Evolutionary conservation across 2,888 invertebrate genomes (phyloP), one percentile per base, ranked within the genome.

Genomic region (Drosophila pseudotalamancana): DNA sequence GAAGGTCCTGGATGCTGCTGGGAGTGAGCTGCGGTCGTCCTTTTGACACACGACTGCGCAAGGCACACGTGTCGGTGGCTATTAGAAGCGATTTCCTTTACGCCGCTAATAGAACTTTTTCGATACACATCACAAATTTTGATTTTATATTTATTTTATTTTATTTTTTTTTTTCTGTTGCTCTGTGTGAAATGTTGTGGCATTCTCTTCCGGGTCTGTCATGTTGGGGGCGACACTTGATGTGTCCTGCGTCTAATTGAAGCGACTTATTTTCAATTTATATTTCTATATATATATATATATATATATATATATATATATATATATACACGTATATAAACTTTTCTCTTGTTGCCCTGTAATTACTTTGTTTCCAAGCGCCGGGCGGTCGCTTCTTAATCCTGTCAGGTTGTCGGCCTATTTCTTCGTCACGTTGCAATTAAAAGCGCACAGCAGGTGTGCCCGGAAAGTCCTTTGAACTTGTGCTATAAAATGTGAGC

Each of bases 381-480:
- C 61, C 80, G 53, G 88, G 81, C 45, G 80, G 87, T 88, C 76
- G 75, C 40, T 65, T 48, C 79, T 78, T 74, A 64, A 63, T 74
- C 56, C 70, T 31, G 73, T 27, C 72, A 34, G 27, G 21, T 35
- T 43, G 31, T 16, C 73, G 14, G 55, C 34, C 31, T 32, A 55
- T 43, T 25, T 61, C 85, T 75, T 84, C 69, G 66, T 82, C 87
- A 87, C 78, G 59, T 70, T 88, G 90, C 89, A 89, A 89, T 89
- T 89, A 89, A 89, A 89, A 89, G 77, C 71, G 70, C 89, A 54
- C 89, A 84, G 83, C 90, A 90, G 89, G 89, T 89, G 89, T 83
- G 51, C 16, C 31, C 29, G n/a, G 3, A 16, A 56, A 18, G 64
- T 60, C 72, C 90, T 89, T 90, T 90, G 89, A 89, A 89, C 82